These are phyloP conservation scores for Aulostomus chinensis DNA, from an alignment of 2,797 vertebrate species.

Conservation along the genomic window DNA sequence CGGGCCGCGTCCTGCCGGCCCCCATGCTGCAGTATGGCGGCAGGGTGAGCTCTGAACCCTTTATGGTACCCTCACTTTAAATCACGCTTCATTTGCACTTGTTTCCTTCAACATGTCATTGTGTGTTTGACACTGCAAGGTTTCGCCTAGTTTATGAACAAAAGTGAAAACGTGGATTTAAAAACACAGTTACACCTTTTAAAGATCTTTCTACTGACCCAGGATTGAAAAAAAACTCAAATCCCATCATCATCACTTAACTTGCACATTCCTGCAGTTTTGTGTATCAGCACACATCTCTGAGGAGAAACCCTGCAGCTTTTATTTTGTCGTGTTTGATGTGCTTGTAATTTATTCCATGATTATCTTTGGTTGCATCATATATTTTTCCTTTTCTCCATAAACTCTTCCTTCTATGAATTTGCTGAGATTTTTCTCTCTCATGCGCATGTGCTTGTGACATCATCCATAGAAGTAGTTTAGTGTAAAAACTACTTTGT, in stretches of 20 bases:
- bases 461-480: background rate
- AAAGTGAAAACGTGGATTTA: no score
- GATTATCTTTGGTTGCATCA: background rate
- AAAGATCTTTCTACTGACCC: no score
- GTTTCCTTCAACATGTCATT: conserved; percentile 9
- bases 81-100: conserved; percentile 46
- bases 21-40: conserved; percentile 98
- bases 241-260: no score
- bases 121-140: no score
- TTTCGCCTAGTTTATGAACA: no score
- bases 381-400: background rate
- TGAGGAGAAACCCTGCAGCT: conserved; percentile 7
- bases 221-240: background rate
- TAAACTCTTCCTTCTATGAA: background rate
- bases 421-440: background rate
- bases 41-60: conserved; percentile 87
- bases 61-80: conserved; percentile 72
- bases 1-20: conserved; percentile 93
- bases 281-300: no score
- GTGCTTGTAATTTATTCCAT: background rate
- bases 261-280: no score
- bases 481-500: background rate
- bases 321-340: background rate
- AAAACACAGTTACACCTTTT: no score
- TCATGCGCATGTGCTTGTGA: background rate